Base-by-base conservation (phyloP, 2,113 vertebrate genomes). In the Tympanuchus pallidicinctus region DNA sequence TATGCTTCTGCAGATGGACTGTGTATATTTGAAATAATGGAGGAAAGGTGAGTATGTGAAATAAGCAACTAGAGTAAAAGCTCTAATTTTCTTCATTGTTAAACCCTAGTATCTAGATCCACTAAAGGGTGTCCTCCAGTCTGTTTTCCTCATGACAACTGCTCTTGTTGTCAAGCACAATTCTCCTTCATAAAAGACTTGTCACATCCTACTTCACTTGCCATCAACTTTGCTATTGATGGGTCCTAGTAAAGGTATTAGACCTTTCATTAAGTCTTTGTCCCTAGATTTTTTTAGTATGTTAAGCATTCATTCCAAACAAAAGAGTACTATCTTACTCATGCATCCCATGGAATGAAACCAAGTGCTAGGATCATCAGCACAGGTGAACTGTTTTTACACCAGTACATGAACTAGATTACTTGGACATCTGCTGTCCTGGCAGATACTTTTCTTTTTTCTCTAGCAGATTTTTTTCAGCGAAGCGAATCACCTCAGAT, bases 121-220 rank as follows among this genome's bases (percentile, higher is more conserved):
- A 25, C 28, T 42, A 7, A 18, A 52, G 34, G 8, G 18, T 2
- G 0, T 70, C 0, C 0, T 8, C 38, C 28, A 36, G 20, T 42
- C 22, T 78, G 7, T 64, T 48, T 69, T 0, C 0, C 30, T 32
- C 3, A 2, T 66, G 40, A 16, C 61, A 65, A 16, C 8, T 60
- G 32, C 34, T 82, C 14, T 19, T 27, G 22, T 19, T 67, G 28
- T 27, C 47, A 57, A 40, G 11, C 17, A n/a, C 0, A 0, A 24
- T 57, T 82, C 28, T 57, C 20, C 18, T 32, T 25, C 9, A 61
- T 34, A 79, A 17, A 16, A 40, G 50, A 57, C 13, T 30, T 42
- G 40, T 24, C 42, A 30, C 36, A 38, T 83, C 32, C 32, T 17
- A 13, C 36, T 12, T 27, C 4, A 54, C 1, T 42, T 38, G 11